Evolutionary conservation across 2,888 invertebrate species (phyloP).

Genomic region (Ptilodon capucinus): DNA sequence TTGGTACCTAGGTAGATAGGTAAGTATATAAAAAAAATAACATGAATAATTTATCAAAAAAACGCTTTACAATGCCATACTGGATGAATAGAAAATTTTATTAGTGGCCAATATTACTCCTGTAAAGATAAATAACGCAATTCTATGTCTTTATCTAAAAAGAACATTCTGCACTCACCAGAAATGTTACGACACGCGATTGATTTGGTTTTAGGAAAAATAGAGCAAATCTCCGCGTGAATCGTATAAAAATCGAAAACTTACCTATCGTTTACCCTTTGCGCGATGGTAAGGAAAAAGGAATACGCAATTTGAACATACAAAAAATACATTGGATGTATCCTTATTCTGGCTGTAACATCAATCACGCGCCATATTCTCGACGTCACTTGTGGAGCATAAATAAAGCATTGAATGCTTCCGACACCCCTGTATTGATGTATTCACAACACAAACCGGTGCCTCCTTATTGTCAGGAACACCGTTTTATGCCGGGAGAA

Average conservation of each 20-base stretch:
- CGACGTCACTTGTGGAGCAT: constrained; percentile 60
- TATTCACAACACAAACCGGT: constrained; percentile 61
- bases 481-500: constrained; percentile 43
- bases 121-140: too few relatives aligned
- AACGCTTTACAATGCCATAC: too few relatives aligned
- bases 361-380: constrained; percentile 66
- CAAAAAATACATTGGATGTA: constrained; percentile 60
- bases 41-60: too few relatives aligned
- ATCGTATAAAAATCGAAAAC: constrained; percentile 9
- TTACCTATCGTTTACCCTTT: constrained; percentile 29
- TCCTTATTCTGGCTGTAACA: constrained; percentile 59
- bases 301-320: constrained; percentile 45
- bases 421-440: constrained; percentile 64
- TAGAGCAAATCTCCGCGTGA: constrained; percentile 3
- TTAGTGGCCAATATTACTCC: too few relatives aligned
- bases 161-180: not conserved
- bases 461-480: constrained; percentile 55
- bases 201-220: constrained; percentile 2
- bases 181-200: not conserved
- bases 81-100: too few relatives aligned
- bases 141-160: not conserved
- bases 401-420: constrained; percentile 66
- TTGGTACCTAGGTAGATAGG: too few relatives aligned
- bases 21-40: too few relatives aligned
- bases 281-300: constrained; percentile 34